Conservation (phyloP, 2,113 vertebrate species). For the Cololabis saira region DNA sequence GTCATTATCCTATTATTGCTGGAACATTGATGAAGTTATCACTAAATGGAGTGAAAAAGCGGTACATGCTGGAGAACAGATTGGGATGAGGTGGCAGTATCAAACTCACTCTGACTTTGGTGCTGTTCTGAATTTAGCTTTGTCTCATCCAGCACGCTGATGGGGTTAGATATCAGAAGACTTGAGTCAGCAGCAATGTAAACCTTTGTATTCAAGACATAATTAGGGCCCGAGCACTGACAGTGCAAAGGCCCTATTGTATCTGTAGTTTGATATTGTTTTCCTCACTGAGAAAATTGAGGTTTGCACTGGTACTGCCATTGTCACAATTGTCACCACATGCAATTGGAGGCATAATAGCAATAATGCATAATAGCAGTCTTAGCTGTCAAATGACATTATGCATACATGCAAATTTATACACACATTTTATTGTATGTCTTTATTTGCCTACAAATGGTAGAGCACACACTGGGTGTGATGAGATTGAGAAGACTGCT, state of each 20-base stretch:
- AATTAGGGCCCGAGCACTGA: too few species aligned
- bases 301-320: not conserved
- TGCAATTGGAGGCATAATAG: conserved; percentile 25
- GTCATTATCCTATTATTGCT: conserved; percentile 8
- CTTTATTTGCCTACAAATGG: conserved; percentile 14
- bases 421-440: not conserved
- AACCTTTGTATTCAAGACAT: not conserved
- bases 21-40: conserved; percentile 11
- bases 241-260: too few species aligned
- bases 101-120: not conserved
- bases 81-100: not conserved
- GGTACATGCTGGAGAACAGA: conserved; percentile 20
- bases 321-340: not conserved
- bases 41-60: conserved; percentile 24
- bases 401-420: not conserved
- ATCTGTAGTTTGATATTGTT: conserved; percentile 21
- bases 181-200: too few species aligned
- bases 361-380: conserved; percentile 19
- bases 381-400: not conserved
- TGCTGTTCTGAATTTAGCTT: not conserved
- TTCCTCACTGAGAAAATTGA: conserved; percentile 28
- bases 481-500: conserved; percentile 41
- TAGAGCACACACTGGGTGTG: conserved; percentile 10
- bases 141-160: conserved; percentile 22
- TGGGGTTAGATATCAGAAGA: conserved; percentile 18